A percentile compares a stretch with the other conserved stretches of the same genome.
phyloP scores from a whole-genome alignment of 2,888 invertebrate genomes.

The Leptinotarsa rubiginosa region DNA sequence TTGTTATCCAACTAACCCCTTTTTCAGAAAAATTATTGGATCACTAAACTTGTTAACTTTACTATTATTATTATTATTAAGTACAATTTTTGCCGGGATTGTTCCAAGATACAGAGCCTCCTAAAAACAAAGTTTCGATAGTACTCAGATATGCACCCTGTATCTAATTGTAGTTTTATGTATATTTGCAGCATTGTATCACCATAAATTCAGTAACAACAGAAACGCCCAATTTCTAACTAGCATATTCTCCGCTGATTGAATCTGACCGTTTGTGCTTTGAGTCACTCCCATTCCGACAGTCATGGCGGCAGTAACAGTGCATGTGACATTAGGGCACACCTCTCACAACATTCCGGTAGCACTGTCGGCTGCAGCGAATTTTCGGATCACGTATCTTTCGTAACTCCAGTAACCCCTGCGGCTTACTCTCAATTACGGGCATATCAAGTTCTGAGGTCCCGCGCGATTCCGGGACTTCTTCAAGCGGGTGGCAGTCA shows the following conservation, averaged over 20 bases:
- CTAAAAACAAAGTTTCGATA: too few species aligned
- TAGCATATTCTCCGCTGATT: slow-evolving; percentile 10
- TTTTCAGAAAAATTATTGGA: too few species aligned
- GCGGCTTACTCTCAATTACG: slow-evolving; percentile 55
- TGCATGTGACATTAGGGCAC: slow-evolving; percentile 49
- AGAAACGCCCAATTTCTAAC: slow-evolving; percentile 7
- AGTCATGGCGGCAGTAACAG: slow-evolving; percentile 37
- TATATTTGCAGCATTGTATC: slow-evolving; percentile 8
- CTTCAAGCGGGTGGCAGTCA: slow-evolving; percentile 42
- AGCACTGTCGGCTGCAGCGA: slow-evolving; percentile 49
- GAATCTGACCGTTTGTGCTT: slow-evolving; percentile 16
- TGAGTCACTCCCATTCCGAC: slow-evolving; percentile 27
- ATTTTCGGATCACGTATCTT: slow-evolving; percentile 54
- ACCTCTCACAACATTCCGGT: slow-evolving; percentile 36
- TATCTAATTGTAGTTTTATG: background rate
- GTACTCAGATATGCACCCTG: background rate
- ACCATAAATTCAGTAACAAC: background rate
- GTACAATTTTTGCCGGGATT: too few species aligned
- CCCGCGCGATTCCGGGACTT: slow-evolving; percentile 48
- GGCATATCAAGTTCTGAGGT: slow-evolving; percentile 52
- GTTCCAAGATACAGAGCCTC: too few species aligned
- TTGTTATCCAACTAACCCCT: too few species aligned
- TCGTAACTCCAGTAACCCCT: slow-evolving; percentile 53
- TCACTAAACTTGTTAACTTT: too few species aligned
- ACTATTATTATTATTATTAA: too few species aligned